Evolutionary conservation across 1,140 invertebrate genomes (phyloP).

Genomic region (Apis mellifera): Amel_HAv3.1 CM009943.2:6800001-6800500

Average conservation of each 20-base stretch:
- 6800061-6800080: not conserved
- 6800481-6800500: constrained; percentile 18
- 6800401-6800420: not conserved
- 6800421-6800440: not conserved
- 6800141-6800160: not conserved
- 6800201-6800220: not conserved
- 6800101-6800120: not conserved
- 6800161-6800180: not conserved
- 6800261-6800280: constrained; percentile 30
- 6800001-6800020: not conserved
- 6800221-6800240: constrained; percentile 54
- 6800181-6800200: not conserved
- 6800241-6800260: constrained; percentile 51
- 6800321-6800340: not conserved
- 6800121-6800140: not conserved
- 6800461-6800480: constrained; percentile 27
- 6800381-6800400: constrained; percentile 36
- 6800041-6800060: no score
- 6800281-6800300: not conserved
- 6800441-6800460: constrained; percentile 15
- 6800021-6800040: no score
- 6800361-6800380: constrained; percentile 23
- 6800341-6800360: constrained; percentile 33
- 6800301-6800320: not conserved
- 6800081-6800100: not conserved